Base-by-base conservation (phyloP, 1,140 invertebrate genomes). In the Pentalonia nigronervosa region DNA sequence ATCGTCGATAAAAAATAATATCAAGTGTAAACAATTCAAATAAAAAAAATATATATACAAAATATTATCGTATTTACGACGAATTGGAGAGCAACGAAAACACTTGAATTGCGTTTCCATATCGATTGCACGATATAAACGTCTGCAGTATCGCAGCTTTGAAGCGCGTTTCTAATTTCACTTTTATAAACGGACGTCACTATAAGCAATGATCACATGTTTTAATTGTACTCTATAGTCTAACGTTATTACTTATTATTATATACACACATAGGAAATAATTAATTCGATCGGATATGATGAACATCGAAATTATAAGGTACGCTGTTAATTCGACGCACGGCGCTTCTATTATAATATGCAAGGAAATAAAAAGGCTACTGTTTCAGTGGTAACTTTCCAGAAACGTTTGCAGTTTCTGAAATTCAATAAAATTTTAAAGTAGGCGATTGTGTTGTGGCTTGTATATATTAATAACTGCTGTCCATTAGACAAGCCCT, bases 131-230 rank as follows among this genome's bases (percentile, higher is more conserved):
- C 25, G 14, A 34, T 50, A 53, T 50, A 53, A 21, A n/a, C 23
- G 87, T 50, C 17, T 53, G 84, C 30, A 30, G 17, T 17, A 4
- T 86, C 30, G 47, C 25, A 86, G 50, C 7, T 3, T 7, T 53
- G 21, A 21, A 47, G 30, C 3, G 34, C 8, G 34, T 89, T 89
- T 89, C 50, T 89, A 89, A 89, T 36, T 89, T 89, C 53, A 56
- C 88, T 89, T 89, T 53, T 89, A 50, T 36, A 56, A 56, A 89
- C 34, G 9, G n/a, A 89, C 34, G 50, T 89, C 88, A 56, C n/a
- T 50, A 20, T 17, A 89, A 89, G 25, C 34, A 21, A 86, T 86
- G 41, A 30, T 84, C 76, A 21, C 34, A 83, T 41, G 36, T 23
- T 76, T 76, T 17, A 76, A 76, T n/a, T n/a, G 1, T 3, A 67